Evolutionary conservation across 1,140 invertebrate species (phyloP), one percentile per base, ranked within the genome.

Genomic region (Aplysia californica): DNA sequence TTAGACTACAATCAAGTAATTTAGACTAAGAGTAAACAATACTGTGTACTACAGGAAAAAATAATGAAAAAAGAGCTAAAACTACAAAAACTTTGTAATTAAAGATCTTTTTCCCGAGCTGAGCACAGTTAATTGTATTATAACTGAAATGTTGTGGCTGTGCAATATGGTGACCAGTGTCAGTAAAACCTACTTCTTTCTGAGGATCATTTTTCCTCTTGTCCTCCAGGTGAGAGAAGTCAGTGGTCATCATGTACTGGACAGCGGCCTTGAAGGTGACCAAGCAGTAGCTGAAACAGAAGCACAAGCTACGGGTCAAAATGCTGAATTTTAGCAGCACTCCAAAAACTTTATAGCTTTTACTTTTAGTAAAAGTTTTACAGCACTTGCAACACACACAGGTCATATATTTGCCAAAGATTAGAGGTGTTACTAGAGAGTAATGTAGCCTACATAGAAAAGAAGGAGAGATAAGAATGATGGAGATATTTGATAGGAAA

Each of bases 221-320:
- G 15, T 26, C 10, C 26, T 41, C 56, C 41, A 87, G 61, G 56
- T 80, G 21, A 75, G 75, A 75, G 77, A 87, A 87, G 41, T 84
- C 80, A 61, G 84, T 85, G 15, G 68, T 73, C 44, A 79, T 79
- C 78, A 87, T 82, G 55, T 85, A 87, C 68, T 86, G 79, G 44
- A 86, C 82, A 26, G 86, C 85, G 58, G 86, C 86, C 73, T 86
- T 86, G 65, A 86, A 86, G 10, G 85, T 85, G n/a, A 87, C 86
- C 68, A 87, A 72, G 74, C 85, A 86, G 58, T 84, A 87, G 64
- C 86, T 87, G 79, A n/a, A 72, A 82, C 73, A 59, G 36, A 39
- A 67, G 69, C n/a, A 75, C 4, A 56, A 64, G 26, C 36, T 33
- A 39, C 38, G 38, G 55, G n/a, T 4, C 23, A 15, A 58, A 4